A percentile compares a stretch with the other conserved stretches of the same genome.
Evolutionary conservation across 2,888 invertebrate species (phyloP).

Genomic region (Smittia sp.): DNA sequence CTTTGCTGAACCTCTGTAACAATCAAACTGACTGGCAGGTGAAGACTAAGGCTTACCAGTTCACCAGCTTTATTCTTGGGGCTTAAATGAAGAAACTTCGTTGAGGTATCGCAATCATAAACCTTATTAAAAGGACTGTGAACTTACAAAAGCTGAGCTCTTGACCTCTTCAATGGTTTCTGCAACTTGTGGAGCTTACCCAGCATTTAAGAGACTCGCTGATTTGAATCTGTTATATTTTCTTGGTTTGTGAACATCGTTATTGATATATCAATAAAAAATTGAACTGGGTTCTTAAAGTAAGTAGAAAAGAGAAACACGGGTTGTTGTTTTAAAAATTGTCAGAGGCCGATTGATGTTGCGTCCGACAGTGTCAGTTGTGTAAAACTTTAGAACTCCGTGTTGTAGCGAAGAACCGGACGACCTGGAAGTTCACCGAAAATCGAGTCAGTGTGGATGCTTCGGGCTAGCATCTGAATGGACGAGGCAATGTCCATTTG

Average conservation of each 20-base stretch:
- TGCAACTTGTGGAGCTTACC: no score
- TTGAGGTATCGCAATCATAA: no score
- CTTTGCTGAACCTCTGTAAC: no score
- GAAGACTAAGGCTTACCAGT: no score
- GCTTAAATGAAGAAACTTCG: no score
- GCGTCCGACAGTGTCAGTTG: neutral
- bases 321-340: neutral
- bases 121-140: no score
- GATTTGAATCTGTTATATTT: no score
- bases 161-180: no score
- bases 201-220: no score
- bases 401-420: conserved; percentile 8
- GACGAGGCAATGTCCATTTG: conserved; percentile 83
- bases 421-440: conserved; percentile 80
- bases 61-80: no score
- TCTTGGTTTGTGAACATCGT: neutral
- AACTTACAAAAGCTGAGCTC: no score
- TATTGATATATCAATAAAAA: neutral
- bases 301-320: neutral
- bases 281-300: conserved; percentile 8
- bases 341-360: neutral
- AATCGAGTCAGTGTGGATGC: conserved; percentile 81
- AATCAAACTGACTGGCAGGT: no score
- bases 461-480: conserved; percentile 87
- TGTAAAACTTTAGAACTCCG: conserved; percentile 6